Conservation (phyloP, 2,113 vertebrate species). For the Serinus canaria region DNA sequence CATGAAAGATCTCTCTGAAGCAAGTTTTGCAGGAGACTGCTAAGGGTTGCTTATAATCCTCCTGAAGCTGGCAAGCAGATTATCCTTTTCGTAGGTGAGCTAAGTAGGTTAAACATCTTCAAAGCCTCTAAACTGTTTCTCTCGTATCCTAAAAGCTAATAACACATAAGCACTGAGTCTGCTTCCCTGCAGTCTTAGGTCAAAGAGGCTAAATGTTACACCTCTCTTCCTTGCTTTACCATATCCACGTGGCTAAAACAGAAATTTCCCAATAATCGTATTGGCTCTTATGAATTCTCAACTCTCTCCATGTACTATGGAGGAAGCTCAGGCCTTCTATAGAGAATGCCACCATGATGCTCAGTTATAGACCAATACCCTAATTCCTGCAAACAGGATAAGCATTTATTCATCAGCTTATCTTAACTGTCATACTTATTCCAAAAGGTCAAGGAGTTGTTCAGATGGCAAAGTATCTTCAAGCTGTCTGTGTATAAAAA, state of each 20-base stretch:
- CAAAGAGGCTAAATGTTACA: neutral
- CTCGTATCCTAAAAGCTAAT: slow-evolving; percentile 15
- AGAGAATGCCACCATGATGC: neutral
- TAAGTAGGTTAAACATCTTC: slow-evolving; percentile 44
- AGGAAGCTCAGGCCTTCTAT: neutral
- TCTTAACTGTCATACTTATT: neutral
- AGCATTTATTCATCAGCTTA: neutral
- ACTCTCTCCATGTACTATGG: neutral
- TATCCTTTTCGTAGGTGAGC: neutral
- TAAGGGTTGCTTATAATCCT: neutral
- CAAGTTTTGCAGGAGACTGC: neutral
- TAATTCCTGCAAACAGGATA: neutral
- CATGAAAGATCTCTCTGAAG: neutral
- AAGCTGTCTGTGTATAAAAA: neutral
- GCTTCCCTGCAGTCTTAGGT: neutral
- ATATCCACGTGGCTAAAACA: neutral
- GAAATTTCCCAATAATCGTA: neutral
- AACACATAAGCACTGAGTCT: neutral
- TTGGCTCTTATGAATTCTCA: neutral
- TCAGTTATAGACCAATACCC: neutral
- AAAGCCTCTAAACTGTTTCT: slow-evolving; percentile 7
- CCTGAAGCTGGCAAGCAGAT: slow-evolving; percentile 3
- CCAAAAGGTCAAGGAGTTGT: neutral
- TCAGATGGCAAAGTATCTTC: neutral
- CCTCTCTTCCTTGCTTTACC: neutral